phyloP scores from a whole-genome alignment of 2,797 vertebrate species.

The Pseudocheirus occidentalis region DNA sequence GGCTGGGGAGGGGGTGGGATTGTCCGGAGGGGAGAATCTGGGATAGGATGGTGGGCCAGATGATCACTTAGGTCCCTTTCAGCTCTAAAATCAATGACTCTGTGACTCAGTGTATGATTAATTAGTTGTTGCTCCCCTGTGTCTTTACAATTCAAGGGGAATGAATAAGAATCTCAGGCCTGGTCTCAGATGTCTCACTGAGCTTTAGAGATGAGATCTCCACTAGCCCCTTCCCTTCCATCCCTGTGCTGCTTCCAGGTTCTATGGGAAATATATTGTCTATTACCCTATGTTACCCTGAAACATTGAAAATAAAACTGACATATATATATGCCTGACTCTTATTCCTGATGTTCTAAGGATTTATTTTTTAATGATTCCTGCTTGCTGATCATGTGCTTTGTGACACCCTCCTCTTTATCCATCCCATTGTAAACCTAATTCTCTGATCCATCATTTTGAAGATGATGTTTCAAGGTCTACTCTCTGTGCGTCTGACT shows the following conservation, averaged over 20 bases:
- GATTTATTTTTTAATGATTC: slow-evolving; percentile 55
- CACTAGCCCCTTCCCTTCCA: slow-evolving; percentile 53
- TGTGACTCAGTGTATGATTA: neutral
- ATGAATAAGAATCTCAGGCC: neutral
- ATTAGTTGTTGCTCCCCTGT: neutral
- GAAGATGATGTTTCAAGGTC: neutral
- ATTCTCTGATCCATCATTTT: neutral
- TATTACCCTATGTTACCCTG: slow-evolving; percentile 72
- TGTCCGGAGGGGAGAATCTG: neutral
- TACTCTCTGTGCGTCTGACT: slow-evolving; percentile 2
- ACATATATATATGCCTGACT: slow-evolving; percentile 41
- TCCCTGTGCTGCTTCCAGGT: slow-evolving; percentile 70
- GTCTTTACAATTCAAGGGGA: neutral
- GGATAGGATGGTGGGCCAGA: neutral
- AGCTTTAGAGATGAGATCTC: slow-evolving; percentile 56
- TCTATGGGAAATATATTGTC: slow-evolving; percentile 68
- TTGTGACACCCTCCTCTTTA: slow-evolving; percentile 41
- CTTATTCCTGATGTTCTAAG: slow-evolving; percentile 58
- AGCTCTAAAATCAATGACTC: neutral
- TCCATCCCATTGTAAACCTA: slow-evolving; percentile 30
- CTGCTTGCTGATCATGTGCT: slow-evolving; percentile 53
- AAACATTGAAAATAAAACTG: slow-evolving; percentile 73
- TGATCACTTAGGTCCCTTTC: neutral
- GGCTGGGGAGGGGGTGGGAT: neutral
- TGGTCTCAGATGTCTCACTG: slow-evolving; percentile 1